phyloP scores from a whole-genome alignment of 2,113 vertebrate genomes.

The Redunca redunca region DNA sequence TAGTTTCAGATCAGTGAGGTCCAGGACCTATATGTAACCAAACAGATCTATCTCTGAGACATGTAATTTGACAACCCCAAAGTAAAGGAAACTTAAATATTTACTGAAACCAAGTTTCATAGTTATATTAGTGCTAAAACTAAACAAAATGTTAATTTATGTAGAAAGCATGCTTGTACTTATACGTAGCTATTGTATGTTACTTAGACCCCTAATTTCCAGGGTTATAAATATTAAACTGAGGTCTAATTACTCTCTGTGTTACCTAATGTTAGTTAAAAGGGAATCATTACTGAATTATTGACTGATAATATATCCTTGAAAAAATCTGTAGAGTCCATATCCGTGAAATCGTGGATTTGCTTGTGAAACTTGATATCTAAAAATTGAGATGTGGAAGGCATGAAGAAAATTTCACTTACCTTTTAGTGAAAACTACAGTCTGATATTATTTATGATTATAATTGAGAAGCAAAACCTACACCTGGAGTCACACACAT shows the following conservation, averaged over 20 bases:
- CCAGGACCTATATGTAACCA: neutral
- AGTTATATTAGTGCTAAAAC: neutral
- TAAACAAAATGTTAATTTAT: neutral
- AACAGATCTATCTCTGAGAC: neutral
- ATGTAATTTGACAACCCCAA: neutral
- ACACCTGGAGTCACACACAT: neutral
- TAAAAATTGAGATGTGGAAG: neutral
- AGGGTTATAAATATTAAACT: conserved; percentile 34
- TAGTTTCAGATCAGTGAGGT: neutral
- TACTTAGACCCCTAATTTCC: neutral
- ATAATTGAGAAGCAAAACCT: neutral
- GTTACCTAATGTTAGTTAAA: conserved; percentile 32
- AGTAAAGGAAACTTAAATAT: conserved; percentile 9
- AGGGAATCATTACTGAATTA: neutral
- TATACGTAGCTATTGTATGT: neutral
- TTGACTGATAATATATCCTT: conserved; percentile 2
- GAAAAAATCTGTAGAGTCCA: neutral
- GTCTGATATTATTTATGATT: neutral
- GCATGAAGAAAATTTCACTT: conserved; percentile 22
- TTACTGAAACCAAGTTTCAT: neutral
- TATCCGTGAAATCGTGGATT: neutral
- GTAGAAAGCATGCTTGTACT: neutral
- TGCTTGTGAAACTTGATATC: neutral
- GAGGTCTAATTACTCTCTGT: neutral
- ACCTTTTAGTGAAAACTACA: neutral